phyloP scores from a whole-genome alignment of 2,113 vertebrate genomes.

The Picathartes gymnocephalus region DNA sequence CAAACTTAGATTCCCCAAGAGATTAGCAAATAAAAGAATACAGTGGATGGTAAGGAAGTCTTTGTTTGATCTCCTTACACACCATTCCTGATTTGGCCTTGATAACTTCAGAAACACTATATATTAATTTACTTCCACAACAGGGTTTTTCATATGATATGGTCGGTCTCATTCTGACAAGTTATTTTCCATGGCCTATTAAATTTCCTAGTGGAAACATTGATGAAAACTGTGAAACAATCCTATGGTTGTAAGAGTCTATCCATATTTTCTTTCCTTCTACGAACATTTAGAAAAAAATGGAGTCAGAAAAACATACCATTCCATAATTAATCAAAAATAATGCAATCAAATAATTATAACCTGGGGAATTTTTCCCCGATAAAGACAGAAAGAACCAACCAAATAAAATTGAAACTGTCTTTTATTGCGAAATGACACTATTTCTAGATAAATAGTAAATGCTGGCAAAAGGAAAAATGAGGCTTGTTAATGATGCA shows the following conservation, averaged over 20 bases:
- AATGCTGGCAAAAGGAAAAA: neutral
- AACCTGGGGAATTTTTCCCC: neutral
- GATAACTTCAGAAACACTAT: neutral
- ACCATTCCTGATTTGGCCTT: neutral
- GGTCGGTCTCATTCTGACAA: neutral
- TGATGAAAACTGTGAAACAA: neutral
- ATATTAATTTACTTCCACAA: neutral
- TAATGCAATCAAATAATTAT: neutral
- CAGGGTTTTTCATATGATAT: neutral
- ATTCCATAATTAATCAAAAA: neutral
- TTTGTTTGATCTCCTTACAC: neutral
- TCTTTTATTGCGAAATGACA: neutral
- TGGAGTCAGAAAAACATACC: neutral
- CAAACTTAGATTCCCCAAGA: neutral
- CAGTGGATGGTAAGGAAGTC: neutral
- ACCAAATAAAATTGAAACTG: neutral
- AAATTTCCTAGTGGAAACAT: neutral
- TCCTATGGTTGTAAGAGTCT: neutral
- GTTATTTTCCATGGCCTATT: neutral
- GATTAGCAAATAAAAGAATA: neutral
- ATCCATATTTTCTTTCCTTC: neutral
- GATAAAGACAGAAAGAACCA: neutral
- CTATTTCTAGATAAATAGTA: constrained; percentile 10
- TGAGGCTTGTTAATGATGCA: neutral
- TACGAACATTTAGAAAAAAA: neutral